Evolutionary conservation across 2,888 invertebrate species (phyloP).

Genomic region (Odontocerum albicorne): DNA sequence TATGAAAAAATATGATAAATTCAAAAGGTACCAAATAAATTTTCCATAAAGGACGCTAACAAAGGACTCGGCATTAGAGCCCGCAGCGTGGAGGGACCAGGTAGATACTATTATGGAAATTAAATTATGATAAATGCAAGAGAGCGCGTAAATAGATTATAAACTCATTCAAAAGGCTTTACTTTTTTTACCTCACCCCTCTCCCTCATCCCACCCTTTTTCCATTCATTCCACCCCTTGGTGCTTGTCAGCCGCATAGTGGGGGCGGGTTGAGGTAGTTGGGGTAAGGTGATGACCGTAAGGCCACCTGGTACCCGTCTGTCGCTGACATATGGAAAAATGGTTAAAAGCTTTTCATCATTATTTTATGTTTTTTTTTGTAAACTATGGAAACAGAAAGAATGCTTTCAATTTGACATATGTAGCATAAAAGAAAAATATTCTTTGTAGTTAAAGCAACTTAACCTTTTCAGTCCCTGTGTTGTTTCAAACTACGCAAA

Average conservation of each 20-base stretch:
- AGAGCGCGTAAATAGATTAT: slow-evolving; percentile 37
- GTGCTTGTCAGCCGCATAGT: background rate
- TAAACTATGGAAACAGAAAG: too few species aligned
- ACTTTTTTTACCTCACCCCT: slow-evolving; percentile 27
- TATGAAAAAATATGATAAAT: slow-evolving; percentile 24
- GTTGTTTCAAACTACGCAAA: too few species aligned
- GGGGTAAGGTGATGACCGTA: slow-evolving; percentile 20
- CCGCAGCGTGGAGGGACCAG: slow-evolving; percentile 27
- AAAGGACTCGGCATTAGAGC: slow-evolving; percentile 26
- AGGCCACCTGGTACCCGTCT: slow-evolving; percentile 21
- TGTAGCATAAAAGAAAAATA: too few species aligned
- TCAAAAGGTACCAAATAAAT: slow-evolving; percentile 25
- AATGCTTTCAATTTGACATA: too few species aligned
- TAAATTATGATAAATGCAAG: slow-evolving; percentile 37
- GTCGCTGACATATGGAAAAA: background rate
- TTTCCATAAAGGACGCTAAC: slow-evolving; percentile 25
- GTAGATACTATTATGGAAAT: slow-evolving; percentile 36
- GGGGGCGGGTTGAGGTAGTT: slow-evolving; percentile 12
- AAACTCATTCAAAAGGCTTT: slow-evolving; percentile 36
- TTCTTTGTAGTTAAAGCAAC: too few species aligned
- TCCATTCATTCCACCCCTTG: slow-evolving; percentile 3
- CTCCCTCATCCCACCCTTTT: slow-evolving; percentile 1
- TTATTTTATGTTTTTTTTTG: too few species aligned
- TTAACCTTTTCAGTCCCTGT: too few species aligned
- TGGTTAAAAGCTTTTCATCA: too few species aligned